Percentiles rank a stretch among this genome's conserved stretches.
Evolutionary conservation across 2,888 invertebrate species (phyloP).

Genomic region (Trichogramma evanescens): DNA sequence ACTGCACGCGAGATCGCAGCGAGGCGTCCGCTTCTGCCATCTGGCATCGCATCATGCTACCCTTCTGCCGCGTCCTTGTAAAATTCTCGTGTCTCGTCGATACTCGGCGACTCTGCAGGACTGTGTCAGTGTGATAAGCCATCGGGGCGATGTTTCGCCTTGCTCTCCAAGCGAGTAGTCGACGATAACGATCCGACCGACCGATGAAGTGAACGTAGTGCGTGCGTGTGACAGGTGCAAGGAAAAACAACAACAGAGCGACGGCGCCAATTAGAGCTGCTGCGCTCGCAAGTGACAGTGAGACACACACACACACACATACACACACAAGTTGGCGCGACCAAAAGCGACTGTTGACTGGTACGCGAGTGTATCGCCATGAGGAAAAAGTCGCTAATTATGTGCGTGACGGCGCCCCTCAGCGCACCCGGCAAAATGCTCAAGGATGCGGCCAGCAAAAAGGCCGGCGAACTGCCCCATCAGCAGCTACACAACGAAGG

Average conservation of each 20-base stretch:
- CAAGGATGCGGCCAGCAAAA: constrained; percentile 30
- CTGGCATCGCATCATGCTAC: not conserved
- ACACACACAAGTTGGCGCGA: not conserved
- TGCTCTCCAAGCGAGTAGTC: too few relatives aligned
- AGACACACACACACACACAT: not conserved
- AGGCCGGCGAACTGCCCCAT: constrained; percentile 23
- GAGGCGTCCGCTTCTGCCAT: constrained; percentile 4
- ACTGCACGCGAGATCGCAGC: too few relatives aligned
- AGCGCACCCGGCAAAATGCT: constrained; percentile 40
- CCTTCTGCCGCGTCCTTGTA: not conserved
- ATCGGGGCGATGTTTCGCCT: too few relatives aligned
- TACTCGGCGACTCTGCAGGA: not conserved
- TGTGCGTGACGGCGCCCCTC: constrained; percentile 43
- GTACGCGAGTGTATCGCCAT: constrained; percentile 21
- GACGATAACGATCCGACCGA: too few relatives aligned
- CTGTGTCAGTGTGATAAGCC: not conserved
- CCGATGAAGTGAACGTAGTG: too few relatives aligned
- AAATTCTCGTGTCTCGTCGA: not conserved
- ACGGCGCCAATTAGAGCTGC: not conserved
- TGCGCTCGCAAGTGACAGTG: not conserved
- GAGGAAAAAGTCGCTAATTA: constrained; percentile 23
- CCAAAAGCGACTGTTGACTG: constrained; percentile 5
- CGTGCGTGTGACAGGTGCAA: too few relatives aligned
- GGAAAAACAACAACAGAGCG: not conserved
- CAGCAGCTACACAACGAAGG: constrained; percentile 5